Evolutionary conservation across 2,888 invertebrate species (phyloP), one percentile per base, ranked within the genome.

Genomic region (Dendrolimus houi): DNA sequence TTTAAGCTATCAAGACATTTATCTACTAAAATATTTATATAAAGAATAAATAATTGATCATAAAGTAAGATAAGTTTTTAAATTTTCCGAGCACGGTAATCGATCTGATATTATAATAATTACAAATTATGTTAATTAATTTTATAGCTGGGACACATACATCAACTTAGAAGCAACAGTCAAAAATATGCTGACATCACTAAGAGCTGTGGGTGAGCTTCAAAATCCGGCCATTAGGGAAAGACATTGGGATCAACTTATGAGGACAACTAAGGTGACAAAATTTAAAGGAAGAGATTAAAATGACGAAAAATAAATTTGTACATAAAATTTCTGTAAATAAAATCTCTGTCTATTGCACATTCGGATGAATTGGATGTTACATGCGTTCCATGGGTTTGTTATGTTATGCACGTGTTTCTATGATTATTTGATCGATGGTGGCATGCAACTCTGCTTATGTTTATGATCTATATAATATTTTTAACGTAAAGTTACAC

Each of bases 151-250:
- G 99, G 97, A 98, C 73, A 95, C 97, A 0, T 99, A 97, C 75
- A 91, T 94, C 0, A 96, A 94, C 56, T 88, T 98, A 55, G 98
- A 99, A 85, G 95, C 96, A 9, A 96, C 95, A 0, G 98, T 99
- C 1, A 98, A 98, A 87, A 99, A 99, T 83, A 98, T 98, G 95
- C 85, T 98, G 56, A 98, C 98, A 3, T 98, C 98, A 0, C 87
- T 99, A 59, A 93, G 97, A 75, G 98, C 98, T 7, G 98, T 99
- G 2, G 97, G 97, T 53, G 98, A 99, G 80, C 91, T 99, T 3
- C 98, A 99, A 87, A 99, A 99, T 89, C 96, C 98, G 53, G 98
- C 98, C 0, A 98, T 99, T 64, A 92, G 98, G 60, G 98, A 98
- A 83, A 92, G 99, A 29, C 99, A 99, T 87, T 99, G 99, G 99